These are phyloP conservation scores for Tuberolachnus salignus DNA, from an alignment of 2,888 invertebrate species.

Conservation along the genomic window DNA sequence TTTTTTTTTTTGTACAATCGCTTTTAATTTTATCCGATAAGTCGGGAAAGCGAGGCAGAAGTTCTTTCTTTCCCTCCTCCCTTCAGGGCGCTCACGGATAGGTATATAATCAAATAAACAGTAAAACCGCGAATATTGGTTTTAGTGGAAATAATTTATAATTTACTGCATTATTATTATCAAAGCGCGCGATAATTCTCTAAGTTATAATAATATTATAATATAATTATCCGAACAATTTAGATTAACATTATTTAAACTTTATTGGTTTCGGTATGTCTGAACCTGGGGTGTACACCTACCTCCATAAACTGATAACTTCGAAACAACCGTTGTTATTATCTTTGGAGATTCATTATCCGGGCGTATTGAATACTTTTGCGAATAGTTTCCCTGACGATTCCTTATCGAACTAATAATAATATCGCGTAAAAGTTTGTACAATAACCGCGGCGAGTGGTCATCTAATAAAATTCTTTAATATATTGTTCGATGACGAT, in stretches of 20 bases:
- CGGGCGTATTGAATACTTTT: not conserved
- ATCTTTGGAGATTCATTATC: not conserved
- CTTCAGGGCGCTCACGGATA: too few relatives aligned
- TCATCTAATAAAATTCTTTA: not conserved
- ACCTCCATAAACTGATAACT: not conserved
- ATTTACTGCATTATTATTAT: not conserved
- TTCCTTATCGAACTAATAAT: not conserved
- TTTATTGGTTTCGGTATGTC: not conserved
- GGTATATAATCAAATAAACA: too few relatives aligned
- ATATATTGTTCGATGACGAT: not conserved
- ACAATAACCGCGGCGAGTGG: not conserved
- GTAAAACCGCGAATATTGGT: too few relatives aligned
- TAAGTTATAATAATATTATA: not conserved
- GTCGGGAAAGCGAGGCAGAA: too few relatives aligned
- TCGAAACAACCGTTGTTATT: not conserved
- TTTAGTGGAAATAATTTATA: too few relatives aligned
- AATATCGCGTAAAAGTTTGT: not conserved
- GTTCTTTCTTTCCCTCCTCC: too few relatives aligned
- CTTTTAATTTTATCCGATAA: too few relatives aligned
- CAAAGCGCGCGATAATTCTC: not conserved
- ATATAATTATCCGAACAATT: slow-evolving; percentile 15
- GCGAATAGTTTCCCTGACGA: not conserved
- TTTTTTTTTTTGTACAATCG: too few relatives aligned
- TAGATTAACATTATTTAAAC: slow-evolving; percentile 25
- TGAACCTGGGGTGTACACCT: not conserved